These are phyloP conservation scores for Suricata suricatta DNA, from an alignment of 2,113 vertebrate species.

Conservation along the genomic window DNA sequence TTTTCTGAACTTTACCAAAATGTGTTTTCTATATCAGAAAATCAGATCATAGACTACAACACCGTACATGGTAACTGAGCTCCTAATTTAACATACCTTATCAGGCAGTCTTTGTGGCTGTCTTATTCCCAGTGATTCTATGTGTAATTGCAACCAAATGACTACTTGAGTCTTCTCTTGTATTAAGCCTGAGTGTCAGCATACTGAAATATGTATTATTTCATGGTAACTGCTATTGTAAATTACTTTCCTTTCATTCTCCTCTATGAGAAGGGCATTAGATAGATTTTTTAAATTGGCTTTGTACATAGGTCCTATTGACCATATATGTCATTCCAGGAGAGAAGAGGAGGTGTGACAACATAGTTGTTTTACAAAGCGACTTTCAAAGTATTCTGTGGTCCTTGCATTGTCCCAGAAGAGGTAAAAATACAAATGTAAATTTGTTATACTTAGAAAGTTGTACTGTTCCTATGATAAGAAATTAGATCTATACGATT, in stretches of 20 bases:
- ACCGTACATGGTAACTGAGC: background rate
- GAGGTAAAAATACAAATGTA: background rate
- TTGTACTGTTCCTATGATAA: background rate
- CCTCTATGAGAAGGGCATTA: background rate
- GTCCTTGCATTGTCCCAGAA: background rate
- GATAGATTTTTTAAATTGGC: background rate
- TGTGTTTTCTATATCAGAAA: background rate
- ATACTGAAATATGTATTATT: background rate
- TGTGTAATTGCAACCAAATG: background rate
- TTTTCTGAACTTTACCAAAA: background rate
- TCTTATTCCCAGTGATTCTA: background rate
- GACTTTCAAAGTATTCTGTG: background rate
- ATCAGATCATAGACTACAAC: background rate
- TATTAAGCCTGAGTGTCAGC: background rate
- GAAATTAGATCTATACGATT: background rate
- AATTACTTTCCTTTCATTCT: background rate
- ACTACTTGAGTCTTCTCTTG: background rate
- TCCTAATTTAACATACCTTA: background rate
- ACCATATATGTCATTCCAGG: background rate
- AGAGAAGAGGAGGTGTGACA: background rate
- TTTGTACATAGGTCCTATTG: background rate
- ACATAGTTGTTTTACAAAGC: background rate
- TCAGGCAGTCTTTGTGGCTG: background rate
- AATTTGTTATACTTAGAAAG: background rate
- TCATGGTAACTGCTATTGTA: background rate